Evolutionary conservation across 2,797 vertebrate species (phyloP).

Genomic region (Potorous gilbertii): DNA sequence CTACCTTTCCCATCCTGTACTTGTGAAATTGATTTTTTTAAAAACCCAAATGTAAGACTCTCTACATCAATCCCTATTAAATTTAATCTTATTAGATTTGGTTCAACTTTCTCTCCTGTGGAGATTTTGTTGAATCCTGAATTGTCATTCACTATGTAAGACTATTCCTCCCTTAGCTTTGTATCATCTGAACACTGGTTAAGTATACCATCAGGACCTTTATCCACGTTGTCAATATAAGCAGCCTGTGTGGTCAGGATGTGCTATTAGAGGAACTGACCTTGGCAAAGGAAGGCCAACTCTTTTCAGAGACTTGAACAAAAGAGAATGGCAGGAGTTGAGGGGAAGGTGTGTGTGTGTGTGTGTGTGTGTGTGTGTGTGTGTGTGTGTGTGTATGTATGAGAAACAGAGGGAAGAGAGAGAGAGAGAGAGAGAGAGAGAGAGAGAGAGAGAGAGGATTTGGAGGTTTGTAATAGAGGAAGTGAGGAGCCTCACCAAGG

Average conservation of each 20-base stretch:
- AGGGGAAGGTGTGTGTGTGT: background rate
- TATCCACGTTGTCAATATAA: background rate
- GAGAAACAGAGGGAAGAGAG: no score
- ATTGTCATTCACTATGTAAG: background rate
- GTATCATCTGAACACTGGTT: background rate
- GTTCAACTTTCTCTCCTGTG: background rate
- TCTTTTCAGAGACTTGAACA: background rate
- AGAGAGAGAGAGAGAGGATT: background rate
- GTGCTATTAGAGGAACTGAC: background rate
- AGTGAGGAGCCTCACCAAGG: background rate
- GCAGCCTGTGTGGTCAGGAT: background rate
- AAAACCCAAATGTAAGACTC: background rate
- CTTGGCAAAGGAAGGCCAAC: background rate
- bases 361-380: background rate
- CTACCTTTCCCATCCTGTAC: background rate
- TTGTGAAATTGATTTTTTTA: background rate
- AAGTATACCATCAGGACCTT: background rate
- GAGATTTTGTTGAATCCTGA: background rate
- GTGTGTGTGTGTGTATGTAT: no score
- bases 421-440: no score
- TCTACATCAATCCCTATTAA: background rate
- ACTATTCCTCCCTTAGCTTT: background rate
- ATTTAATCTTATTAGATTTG: conserved; percentile 10
- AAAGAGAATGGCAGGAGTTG: background rate
- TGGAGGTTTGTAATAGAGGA: background rate